Conservation (phyloP, 2,113 vertebrate genomes). For the Eudyptes chrysolophus region DNA sequence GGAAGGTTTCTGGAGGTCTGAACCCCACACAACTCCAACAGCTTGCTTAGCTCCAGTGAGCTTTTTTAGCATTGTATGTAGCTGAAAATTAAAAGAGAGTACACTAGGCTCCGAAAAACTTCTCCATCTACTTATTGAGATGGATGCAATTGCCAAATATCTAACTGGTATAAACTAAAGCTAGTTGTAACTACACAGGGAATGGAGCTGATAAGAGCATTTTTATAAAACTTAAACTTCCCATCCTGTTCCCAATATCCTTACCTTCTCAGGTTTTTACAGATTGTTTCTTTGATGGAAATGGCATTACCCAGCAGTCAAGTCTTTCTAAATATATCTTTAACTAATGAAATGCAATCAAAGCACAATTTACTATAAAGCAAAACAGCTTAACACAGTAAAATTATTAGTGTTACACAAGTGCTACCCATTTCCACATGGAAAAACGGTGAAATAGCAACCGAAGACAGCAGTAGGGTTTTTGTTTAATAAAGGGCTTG, state of each 20-base stretch:
- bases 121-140: neutral
- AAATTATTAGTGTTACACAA: neutral
- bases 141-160: rapidly evolving
- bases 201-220: neutral
- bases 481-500: neutral
- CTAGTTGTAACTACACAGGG: neutral
- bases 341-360: constrained; percentile 28
- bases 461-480: neutral
- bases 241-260: neutral
- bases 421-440: neutral
- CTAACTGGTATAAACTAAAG: neutral
- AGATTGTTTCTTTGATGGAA: constrained; percentile 7
- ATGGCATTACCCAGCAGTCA: neutral
- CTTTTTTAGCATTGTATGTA: neutral
- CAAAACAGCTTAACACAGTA: constrained; percentile 11
- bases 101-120: neutral
- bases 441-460: neutral
- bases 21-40: neutral
- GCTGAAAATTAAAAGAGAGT: neutral
- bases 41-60: neutral
- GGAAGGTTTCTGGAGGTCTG: neutral
- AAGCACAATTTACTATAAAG: neutral
- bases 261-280: neutral
- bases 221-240: neutral
- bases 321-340: constrained; percentile 15